A percentile compares a stretch with the other conserved stretches of the same genome.
Conservation (phyloP, 1,140 invertebrate genomes). For the Cephus cinctus region DNA sequence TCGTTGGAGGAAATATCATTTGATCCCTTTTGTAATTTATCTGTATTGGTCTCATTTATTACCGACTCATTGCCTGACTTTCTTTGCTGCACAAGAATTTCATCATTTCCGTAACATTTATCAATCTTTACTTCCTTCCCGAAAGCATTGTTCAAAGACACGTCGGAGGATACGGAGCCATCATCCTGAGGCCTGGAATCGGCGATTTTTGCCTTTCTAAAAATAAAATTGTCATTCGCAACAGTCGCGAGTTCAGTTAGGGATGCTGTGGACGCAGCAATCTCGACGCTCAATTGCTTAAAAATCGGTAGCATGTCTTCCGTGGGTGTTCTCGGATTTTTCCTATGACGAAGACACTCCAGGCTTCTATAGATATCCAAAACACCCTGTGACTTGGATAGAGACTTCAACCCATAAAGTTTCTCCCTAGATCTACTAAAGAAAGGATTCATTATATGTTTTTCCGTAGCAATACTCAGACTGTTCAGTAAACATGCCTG, state of each 20-base stretch:
- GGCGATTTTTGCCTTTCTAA: too few species aligned
- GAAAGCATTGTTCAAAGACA: neutral
- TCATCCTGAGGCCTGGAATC: neutral
- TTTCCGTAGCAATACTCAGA: conserved; percentile 15
- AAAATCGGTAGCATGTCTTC: conserved; percentile 46
- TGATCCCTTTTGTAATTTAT: neutral
- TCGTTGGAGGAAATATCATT: neutral
- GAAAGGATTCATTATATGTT: conserved; percentile 28
- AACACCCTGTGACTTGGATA: conserved; percentile 61
- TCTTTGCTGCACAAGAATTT: neutral
- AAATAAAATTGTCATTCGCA: too few species aligned
- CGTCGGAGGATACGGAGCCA: neutral
- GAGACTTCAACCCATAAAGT: conserved; percentile 55
- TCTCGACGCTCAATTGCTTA: conserved; percentile 34
- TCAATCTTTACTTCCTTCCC: neutral
- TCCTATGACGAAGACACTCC: conserved; percentile 38
- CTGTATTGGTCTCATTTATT: neutral
- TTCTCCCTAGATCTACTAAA: conserved; percentile 56
- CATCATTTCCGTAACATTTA: neutral
- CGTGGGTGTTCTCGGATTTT: conserved; percentile 32
- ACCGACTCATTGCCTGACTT: neutral
- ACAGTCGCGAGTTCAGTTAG: neutral
- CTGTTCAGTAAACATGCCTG: conserved; percentile 42
- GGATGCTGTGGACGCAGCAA: conserved; percentile 21
- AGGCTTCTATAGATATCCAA: conserved; percentile 54